phyloP scores from a whole-genome alignment of 2,113 vertebrate genomes.

The Rynchops niger region DNA sequence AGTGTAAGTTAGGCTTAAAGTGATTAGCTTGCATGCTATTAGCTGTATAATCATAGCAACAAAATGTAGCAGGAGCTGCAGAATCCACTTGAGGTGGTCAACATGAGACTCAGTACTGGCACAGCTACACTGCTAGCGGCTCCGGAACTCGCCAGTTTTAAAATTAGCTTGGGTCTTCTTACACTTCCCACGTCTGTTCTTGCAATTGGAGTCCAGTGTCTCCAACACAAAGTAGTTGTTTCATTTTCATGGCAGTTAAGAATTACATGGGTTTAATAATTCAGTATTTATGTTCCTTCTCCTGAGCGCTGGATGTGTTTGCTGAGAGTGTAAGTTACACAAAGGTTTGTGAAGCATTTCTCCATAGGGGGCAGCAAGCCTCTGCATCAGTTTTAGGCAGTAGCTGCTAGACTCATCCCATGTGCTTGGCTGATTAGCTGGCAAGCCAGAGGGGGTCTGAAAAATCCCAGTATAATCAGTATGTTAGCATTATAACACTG shows the following conservation, averaged over 20 bases:
- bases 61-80: neutral
- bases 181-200: neutral
- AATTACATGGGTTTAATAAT: neutral
- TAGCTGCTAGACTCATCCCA: neutral
- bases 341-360: neutral
- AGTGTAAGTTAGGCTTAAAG: neutral
- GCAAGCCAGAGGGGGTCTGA: neutral
- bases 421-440: neutral
- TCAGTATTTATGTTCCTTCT: neutral
- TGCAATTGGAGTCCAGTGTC: neutral
- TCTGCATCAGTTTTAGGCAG: neutral
- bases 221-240: neutral
- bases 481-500: neutral
- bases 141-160: neutral
- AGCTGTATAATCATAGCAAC: neutral
- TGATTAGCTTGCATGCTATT: neutral
- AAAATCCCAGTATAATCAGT: neutral
- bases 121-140: rapidly evolving
- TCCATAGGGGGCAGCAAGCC: constrained; percentile 56
- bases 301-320: neutral
- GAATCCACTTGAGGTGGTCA: neutral
- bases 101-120: neutral
- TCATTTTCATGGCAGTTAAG: neutral
- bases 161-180: neutral
- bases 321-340: neutral